Conservation (phyloP, 2,888 invertebrate genomes). For the Drosophila phalerata region DNA sequence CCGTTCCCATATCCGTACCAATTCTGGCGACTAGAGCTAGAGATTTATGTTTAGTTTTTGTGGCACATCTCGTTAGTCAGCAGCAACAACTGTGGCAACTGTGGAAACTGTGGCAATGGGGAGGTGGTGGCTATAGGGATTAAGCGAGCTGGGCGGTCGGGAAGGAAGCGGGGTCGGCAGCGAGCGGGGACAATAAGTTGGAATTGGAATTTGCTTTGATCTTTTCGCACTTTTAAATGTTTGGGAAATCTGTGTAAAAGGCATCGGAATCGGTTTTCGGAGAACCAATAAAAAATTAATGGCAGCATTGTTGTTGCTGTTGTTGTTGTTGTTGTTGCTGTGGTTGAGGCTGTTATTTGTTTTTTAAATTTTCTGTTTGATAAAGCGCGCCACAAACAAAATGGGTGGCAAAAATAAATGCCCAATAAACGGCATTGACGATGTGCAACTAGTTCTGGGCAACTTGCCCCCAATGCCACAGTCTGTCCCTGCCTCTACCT, state of each 20-base stretch:
- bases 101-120: neutral
- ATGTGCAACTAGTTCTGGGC: slow-evolving; percentile 79
- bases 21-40: neutral
- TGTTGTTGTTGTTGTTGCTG: slow-evolving; percentile 50
- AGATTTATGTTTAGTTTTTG: slow-evolving; percentile 33
- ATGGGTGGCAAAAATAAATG: slow-evolving; percentile 76
- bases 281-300: slow-evolving; percentile 80
- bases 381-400: slow-evolving; percentile 78
- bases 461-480: slow-evolving; percentile 39
- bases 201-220: slow-evolving; percentile 77
- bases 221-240: slow-evolving; percentile 82
- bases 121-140: slow-evolving; percentile 30
- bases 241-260: slow-evolving; percentile 80
- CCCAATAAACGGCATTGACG: slow-evolving; percentile 50
- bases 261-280: slow-evolving; percentile 75
- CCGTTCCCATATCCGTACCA: neutral
- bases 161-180: neutral
- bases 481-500: neutral
- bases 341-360: slow-evolving; percentile 66
- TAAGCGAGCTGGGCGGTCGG: slow-evolving; percentile 7
- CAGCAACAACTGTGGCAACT: slow-evolving; percentile 20
- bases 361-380: slow-evolving; percentile 80
- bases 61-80: slow-evolving; percentile 58
- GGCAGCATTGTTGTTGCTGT: slow-evolving; percentile 59
- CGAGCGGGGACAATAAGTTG: slow-evolving; percentile 75